phyloP scores from a whole-genome alignment of 2,888 invertebrate species.

The Patella pellucida region DNA sequence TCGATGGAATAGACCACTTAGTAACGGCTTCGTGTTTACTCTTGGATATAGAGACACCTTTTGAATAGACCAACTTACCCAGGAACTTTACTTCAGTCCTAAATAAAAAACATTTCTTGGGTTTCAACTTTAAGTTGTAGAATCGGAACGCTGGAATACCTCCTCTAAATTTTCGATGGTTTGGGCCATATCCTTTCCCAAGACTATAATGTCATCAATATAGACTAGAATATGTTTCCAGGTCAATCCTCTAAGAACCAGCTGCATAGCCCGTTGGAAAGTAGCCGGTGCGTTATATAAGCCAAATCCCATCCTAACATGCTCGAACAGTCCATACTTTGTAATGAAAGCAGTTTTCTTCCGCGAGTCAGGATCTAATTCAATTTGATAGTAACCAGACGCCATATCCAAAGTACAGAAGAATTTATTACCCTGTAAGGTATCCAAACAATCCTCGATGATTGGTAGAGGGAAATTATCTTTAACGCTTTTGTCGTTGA shows the following conservation, averaged over 20 bases:
- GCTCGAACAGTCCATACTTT: slow-evolving; percentile 38
- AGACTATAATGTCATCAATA: slow-evolving; percentile 41
- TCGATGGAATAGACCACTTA: slow-evolving; percentile 30
- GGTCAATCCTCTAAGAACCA: slow-evolving; percentile 31
- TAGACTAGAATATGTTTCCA: slow-evolving; percentile 38
- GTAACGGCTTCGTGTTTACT: slow-evolving; percentile 17
- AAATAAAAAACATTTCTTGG: slow-evolving; percentile 36
- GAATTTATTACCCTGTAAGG: slow-evolving; percentile 26
- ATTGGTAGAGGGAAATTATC: slow-evolving; percentile 34
- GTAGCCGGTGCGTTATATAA: slow-evolving; percentile 41
- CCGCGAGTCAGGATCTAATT: slow-evolving; percentile 23
- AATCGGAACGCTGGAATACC: slow-evolving; percentile 29
- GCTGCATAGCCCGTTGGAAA: slow-evolving; percentile 29
- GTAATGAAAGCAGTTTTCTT: slow-evolving; percentile 41
- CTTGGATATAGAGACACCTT: slow-evolving; percentile 23
- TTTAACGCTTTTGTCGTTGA: slow-evolving; percentile 30
- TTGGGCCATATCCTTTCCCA: slow-evolving; percentile 31
- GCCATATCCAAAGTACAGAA: slow-evolving; percentile 33
- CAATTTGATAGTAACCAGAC: slow-evolving; percentile 35
- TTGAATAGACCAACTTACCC: slow-evolving; percentile 22
- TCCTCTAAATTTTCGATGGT: slow-evolving; percentile 31
- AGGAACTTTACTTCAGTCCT: slow-evolving; percentile 27
- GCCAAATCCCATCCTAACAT: slow-evolving; percentile 37
- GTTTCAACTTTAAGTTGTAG: slow-evolving; percentile 34
- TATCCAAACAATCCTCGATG: slow-evolving; percentile 32